Conservation (phyloP, 1,140 invertebrate genomes). For the Bombus waltoni region DNA sequence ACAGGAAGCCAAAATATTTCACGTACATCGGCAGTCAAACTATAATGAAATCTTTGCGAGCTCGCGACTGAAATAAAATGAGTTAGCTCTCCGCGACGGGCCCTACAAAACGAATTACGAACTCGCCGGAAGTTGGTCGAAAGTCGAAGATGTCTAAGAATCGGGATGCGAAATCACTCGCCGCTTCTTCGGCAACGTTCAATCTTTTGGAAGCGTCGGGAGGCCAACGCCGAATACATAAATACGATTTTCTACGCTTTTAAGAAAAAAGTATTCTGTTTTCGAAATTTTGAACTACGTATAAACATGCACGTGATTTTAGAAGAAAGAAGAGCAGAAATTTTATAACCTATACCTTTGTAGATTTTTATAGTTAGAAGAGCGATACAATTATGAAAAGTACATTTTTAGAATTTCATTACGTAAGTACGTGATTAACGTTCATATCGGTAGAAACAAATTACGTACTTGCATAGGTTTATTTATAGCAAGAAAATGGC, state of each 20-base stretch:
- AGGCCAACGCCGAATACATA: background rate
- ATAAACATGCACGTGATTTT: background rate
- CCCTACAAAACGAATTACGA: constrained; percentile 43
- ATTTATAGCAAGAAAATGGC: background rate
- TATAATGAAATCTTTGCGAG: constrained; percentile 21
- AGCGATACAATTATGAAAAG: too few relatives aligned
- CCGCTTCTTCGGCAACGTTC: background rate
- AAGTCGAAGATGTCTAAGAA: constrained; percentile 6
- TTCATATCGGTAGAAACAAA: background rate
- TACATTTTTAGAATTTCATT: background rate
- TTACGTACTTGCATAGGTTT: background rate
- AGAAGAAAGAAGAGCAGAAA: background rate
- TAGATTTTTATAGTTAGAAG: too few relatives aligned
- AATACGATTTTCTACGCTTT: background rate
- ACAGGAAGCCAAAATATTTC: constrained; percentile 35
- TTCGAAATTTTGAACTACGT: background rate
- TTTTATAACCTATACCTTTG: too few relatives aligned
- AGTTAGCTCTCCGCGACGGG: constrained; percentile 36
- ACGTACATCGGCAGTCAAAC: constrained; percentile 10
- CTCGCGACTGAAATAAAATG: constrained; percentile 27
- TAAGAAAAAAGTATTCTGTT: background rate
- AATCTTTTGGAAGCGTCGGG: background rate
- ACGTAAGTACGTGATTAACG: too few relatives aligned
- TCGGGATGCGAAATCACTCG: constrained; percentile 30
- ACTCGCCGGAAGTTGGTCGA: constrained; percentile 34